Conservation (phyloP, 2,888 invertebrate species). For the Mesoligia furuncula region DNA sequence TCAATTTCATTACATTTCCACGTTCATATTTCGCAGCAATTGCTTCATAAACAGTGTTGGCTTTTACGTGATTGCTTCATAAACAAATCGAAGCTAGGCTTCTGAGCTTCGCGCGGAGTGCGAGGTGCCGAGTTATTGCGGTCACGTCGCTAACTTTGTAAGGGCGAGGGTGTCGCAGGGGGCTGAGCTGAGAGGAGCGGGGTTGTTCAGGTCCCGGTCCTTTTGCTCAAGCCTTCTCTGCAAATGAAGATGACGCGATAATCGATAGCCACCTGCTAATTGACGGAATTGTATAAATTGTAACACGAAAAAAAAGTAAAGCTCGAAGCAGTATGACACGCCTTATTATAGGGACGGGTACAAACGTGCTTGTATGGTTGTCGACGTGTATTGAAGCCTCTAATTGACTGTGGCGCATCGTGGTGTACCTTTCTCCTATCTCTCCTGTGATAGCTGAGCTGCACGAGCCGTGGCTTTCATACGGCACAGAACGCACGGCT, state of each 20-base stretch:
- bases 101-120: slow-evolving; percentile 39
- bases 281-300: slow-evolving; percentile 20
- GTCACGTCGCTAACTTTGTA: slow-evolving; percentile 72
- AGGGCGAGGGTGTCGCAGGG: slow-evolving; percentile 49
- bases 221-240: slow-evolving; percentile 49
- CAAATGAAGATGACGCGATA: slow-evolving; percentile 50
- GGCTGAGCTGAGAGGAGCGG: background rate
- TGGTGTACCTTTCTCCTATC: background rate
- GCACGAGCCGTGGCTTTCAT: background rate
- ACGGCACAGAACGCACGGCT: background rate
- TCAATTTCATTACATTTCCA: slow-evolving; percentile 45
- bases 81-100: slow-evolving; percentile 53
- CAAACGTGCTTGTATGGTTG: too few species aligned
- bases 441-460: background rate
- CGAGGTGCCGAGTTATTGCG: slow-evolving; percentile 69
- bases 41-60: slow-evolving; percentile 46
- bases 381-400: background rate
- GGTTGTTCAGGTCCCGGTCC: background rate
- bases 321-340: background rate
- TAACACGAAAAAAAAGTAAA: slow-evolving; percentile 1
- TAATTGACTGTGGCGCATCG: background rate
- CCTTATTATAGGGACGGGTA: too few species aligned
- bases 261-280: slow-evolving; percentile 60
- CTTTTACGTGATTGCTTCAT: slow-evolving; percentile 52
- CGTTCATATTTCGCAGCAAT: slow-evolving; percentile 40